phyloP scores from a whole-genome alignment of 2,797 vertebrate genomes.

The Dromococcyx pavoninus region DNA sequence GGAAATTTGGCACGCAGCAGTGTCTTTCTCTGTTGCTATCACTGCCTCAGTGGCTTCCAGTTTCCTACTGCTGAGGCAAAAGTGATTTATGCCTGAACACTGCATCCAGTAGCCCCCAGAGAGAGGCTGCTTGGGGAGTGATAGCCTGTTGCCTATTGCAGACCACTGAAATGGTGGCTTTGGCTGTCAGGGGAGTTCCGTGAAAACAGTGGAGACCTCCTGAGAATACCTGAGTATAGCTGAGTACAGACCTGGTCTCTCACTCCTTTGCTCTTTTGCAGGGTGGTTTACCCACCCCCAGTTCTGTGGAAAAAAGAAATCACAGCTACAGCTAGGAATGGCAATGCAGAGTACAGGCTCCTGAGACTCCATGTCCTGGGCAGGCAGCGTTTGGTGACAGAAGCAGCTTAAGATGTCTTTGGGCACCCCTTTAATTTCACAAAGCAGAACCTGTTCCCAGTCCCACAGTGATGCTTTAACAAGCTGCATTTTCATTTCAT shows the following conservation, averaged over 20 bases:
- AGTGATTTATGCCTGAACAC: background rate
- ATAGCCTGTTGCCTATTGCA: background rate
- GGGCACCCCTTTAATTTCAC: background rate
- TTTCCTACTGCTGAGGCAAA: background rate
- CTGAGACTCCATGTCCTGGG: background rate
- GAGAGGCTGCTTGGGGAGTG: background rate
- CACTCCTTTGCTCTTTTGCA: background rate
- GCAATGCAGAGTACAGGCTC: background rate
- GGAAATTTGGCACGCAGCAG: background rate
- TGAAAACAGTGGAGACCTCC: background rate
- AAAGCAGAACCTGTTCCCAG: background rate
- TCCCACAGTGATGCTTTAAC: background rate
- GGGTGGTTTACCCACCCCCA: background rate
- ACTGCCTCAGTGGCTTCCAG: background rate
- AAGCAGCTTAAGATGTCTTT: background rate
- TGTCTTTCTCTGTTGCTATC: background rate
- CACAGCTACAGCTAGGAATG: background rate
- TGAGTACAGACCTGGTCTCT: background rate
- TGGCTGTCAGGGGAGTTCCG: background rate
- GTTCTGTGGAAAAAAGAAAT: background rate
- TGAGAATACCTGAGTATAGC: background rate
- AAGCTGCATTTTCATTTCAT: background rate
- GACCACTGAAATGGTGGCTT: background rate
- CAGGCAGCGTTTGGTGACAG: background rate
- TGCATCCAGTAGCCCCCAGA: background rate